Percentiles rank a stretch among this genome's conserved stretches.
These are phyloP conservation scores for Eleutherodactylus coqui DNA, from an alignment of 2,797 vertebrate species.

Conservation along the genomic window DNA sequence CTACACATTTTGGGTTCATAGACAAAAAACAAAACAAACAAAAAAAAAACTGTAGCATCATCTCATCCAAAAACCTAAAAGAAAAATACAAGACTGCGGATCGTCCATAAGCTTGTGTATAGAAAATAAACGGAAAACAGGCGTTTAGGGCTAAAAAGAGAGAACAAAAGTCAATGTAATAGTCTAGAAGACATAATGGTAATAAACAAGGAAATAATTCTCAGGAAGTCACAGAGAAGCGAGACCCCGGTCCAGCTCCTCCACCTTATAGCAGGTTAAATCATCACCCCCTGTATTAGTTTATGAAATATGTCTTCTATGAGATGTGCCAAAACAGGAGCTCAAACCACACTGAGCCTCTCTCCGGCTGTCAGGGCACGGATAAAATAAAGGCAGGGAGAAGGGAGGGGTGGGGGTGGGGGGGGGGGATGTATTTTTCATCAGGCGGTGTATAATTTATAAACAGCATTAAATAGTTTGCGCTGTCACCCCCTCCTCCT, in stretches of 20 bases:
- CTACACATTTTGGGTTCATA: not conserved
- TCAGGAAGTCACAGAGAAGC: not conserved
- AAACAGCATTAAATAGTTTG: slow-evolving; percentile 85
- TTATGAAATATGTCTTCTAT: slow-evolving; percentile 63
- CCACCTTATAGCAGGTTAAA: slow-evolving; percentile 35
- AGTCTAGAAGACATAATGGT: not conserved
- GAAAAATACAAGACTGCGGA: not conserved
- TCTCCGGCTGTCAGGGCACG: slow-evolving; percentile 76
- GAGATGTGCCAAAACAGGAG: slow-evolving; percentile 84
- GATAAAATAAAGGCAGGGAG: slow-evolving; percentile 64
- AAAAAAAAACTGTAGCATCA: not conserved
- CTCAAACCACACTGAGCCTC: slow-evolving; percentile 80
- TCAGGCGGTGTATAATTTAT: slow-evolving; percentile 89
- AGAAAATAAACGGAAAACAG: not conserved
- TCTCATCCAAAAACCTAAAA: not conserved
- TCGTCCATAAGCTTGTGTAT: not conserved
- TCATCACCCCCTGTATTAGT: slow-evolving; percentile 28
- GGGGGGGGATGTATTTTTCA: slow-evolving; percentile 79
- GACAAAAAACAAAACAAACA: not conserved
- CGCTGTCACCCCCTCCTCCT: slow-evolving; percentile 77
- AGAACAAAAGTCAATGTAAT: not conserved
- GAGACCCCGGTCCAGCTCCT: slow-evolving; percentile 17
- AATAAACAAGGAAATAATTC: not conserved
- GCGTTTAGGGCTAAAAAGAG: not conserved
- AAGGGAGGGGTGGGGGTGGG: slow-evolving; percentile 15